Evolutionary conservation across 1,140 invertebrate genomes (phyloP).

Genomic region (Drosophila sproati): DNA sequence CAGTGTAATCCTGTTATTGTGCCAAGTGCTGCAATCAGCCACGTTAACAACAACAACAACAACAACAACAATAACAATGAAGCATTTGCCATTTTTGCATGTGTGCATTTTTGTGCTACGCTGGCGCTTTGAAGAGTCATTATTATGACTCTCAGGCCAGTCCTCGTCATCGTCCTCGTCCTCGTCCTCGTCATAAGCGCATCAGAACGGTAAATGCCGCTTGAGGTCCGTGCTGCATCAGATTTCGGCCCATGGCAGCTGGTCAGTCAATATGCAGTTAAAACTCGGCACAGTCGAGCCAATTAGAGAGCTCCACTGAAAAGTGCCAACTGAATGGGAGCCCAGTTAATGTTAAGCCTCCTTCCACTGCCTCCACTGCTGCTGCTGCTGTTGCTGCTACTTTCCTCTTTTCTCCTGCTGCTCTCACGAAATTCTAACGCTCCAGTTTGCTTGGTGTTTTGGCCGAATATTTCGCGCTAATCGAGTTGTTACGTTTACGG

Average conservation of each 20-base stretch:
- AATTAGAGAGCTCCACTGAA: slow-evolving; percentile 60
- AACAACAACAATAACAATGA: background rate
- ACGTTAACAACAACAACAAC: slow-evolving; percentile 50
- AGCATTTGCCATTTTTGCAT: slow-evolving; percentile 37
- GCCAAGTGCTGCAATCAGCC: slow-evolving; percentile 69
- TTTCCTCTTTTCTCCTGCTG: background rate
- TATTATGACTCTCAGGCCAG: slow-evolving; percentile 3
- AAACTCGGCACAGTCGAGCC: slow-evolving; percentile 50
- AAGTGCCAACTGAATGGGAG: slow-evolving; percentile 67
- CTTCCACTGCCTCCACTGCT: background rate
- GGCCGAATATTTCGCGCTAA: slow-evolving; percentile 74
- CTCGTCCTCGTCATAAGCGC: slow-evolving; percentile 64
- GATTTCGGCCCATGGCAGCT: background rate
- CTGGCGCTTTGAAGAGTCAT: slow-evolving; percentile 15
- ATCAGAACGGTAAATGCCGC: slow-evolving; percentile 62
- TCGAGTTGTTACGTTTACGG: slow-evolving; percentile 82
- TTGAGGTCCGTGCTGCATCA: slow-evolving; percentile 3
- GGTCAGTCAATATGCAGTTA: slow-evolving; percentile 71
- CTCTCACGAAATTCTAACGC: slow-evolving; percentile 54
- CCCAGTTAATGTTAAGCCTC: slow-evolving; percentile 54
- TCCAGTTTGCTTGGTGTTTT: slow-evolving; percentile 65
- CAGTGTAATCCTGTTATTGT: slow-evolving; percentile 73
- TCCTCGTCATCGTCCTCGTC: slow-evolving; percentile 38
- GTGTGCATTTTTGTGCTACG: slow-evolving; percentile 38
- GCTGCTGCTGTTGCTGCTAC: no score